Evolutionary conservation across 1,140 invertebrate species (phyloP), one percentile per base, ranked within the genome.

Genomic region (Aradophagus sp.): DNA sequence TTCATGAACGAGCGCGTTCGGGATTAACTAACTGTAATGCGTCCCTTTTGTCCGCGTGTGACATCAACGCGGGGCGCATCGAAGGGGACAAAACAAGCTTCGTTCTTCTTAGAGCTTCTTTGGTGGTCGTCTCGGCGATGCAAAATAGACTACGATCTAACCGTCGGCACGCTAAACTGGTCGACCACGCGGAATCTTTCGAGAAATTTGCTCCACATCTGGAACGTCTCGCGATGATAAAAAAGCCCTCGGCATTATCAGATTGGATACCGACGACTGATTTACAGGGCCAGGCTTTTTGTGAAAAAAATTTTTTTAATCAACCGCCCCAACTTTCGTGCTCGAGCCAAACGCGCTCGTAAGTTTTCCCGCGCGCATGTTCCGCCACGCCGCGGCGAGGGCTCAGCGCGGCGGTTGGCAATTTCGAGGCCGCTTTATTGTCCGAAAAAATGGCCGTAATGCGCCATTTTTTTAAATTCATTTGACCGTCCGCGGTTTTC

Each of bases 121-220:
- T 66, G 69, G 69, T 66, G 69, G 69, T 72, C 69, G 68, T 61
- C 55, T 42, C 34, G 34, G 36, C 42, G 48, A 35, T 44, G 59
- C 62, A 66, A 72, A 72, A 72, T 72, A 72, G 69, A 72, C 68
- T 44, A 71, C 47, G 44, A 29, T 55, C 31, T 29, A 41, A 62
- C 56, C 50, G 66, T 45, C 39, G 47, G 41, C 48, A 29, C 55
- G 69, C 61, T 47, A 56, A 66, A 66, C 69, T 62, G 61, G 17
- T 56, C 48, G 61, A 65, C 59, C 59, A 48, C 61, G 41, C 32
- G 38, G 13, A 42, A 56, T 69, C 66, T 56, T 62, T 70, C 17
- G 41, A 45, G 48, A 72, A 72, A 72, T 72, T 65, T 63, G 48
- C 56, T 66, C 29, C 61, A 65, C 68, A 71, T 71, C 68, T 71